Evolutionary conservation across 2,113 vertebrate genomes (phyloP), one percentile per base, ranked within the genome.

Genomic region (Platanista minor): DNA sequence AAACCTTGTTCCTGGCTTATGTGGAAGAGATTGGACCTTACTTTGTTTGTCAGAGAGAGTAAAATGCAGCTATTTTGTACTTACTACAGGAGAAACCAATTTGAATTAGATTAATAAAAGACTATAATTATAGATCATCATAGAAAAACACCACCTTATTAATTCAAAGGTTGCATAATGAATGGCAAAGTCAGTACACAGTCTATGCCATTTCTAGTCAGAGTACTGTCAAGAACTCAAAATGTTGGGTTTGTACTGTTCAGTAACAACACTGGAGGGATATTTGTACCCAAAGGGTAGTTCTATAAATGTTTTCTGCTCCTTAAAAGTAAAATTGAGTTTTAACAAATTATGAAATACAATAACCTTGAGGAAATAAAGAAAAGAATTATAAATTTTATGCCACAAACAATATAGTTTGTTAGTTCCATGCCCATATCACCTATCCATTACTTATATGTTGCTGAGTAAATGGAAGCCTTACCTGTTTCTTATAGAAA

Each of bases 111-210:
- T 96, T 91, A 83, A 27, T 62, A 18, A 91, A 95, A 96, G 78
- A 74, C 90, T 93, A 18, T 96, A 95, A 97, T 97, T 95, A 97
- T 57, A 86, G 78, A 89, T 86, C 89, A 89, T 91, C 74, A 89
- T 95, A 93, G 77, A 95, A 90, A 96, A 96, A 77, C 23, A 74
- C 20, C 66, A 87, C 91, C 67, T 89, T 97, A 98, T 89, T 96
- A 93, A 94, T 91, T 33, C 85, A 49, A 91, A 52, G 7, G 31
- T 96, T 90, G 33, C 49, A 80, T 69, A 93, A 90, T 71, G 64
- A 96, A 74, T 78, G 90, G 36, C 43, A 78, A 81, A 83, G 93
- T 80, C 49, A 62, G 49, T 12, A 3, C 21, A 8, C 3, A 69
- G 67, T 46, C 27, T 64, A 14, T 67, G 84, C 27, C 39, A 43